Evolutionary conservation across 2,797 vertebrate species (phyloP), one percentile per base, ranked within the genome.

Genomic region (Simalia tracyae): DNA sequence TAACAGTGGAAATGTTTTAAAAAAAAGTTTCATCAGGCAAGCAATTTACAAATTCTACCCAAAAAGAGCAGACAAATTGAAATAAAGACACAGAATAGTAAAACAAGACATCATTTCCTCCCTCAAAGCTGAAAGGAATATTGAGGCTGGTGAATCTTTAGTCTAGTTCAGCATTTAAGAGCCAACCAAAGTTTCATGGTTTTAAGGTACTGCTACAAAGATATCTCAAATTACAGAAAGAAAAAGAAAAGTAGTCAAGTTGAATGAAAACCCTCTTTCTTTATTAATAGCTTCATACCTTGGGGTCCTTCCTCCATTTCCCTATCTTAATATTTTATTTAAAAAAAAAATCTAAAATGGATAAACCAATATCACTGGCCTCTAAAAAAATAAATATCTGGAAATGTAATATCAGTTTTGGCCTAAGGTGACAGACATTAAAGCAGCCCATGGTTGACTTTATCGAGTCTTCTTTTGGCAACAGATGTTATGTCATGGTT

Each of bases 41-140:
- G 94, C 42, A 89, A 92, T 87, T 11, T 85, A 14, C 57, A 11
- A 90, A 89, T 92, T 36, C 8, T 88, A 72, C 26, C 10, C 31
- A 91, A 42, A 50, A 90, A n/a, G 12, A 9, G 8, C 26, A 12
- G 14, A 57, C 7, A 61, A 81, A 60, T 7, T 22, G 42, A 76
- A 84, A 9, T 42, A 85, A 15, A 89, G 0, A 87, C 56, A 91
- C 0, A n/a, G 46, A 72, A 94, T 57, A 68, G 4, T 31, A 54
- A 5, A 1, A 36, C 15, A 60, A 0, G 15, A 57, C 89, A 22
- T 31, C 31, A 5, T 86, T 63, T 36, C 10, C n/a, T 61, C 10
- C 12, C 24, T 68, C 7, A 85, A n/a, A 87, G 24, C 7, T 50
- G 36, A 42, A 0, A 17, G 31, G 8, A 57, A 66, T 7, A 84